phyloP scores from a whole-genome alignment of 1,140 invertebrate species.

The Panonychus citri region DNA sequence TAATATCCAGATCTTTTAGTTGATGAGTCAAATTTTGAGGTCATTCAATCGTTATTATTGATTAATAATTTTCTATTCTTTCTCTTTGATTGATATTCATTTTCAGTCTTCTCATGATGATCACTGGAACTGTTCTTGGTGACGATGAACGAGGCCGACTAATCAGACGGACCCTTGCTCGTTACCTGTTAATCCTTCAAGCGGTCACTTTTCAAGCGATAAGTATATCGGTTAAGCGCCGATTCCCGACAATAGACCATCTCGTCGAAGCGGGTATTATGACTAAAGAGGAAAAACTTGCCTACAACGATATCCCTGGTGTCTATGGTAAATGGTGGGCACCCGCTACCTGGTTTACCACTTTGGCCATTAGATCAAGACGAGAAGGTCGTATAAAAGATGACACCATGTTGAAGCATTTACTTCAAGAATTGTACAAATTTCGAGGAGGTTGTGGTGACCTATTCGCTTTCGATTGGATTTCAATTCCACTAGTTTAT shows the following conservation, averaged over 20 bases:
- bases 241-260: constrained; percentile 67
- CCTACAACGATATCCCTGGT: constrained; percentile 61
- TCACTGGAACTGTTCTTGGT: constrained; percentile 33
- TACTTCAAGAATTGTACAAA: constrained; percentile 18
- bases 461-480: constrained; percentile 24
- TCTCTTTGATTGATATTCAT: background rate
- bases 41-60: no score
- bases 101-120: constrained; percentile 13
- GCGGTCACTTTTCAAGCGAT: constrained; percentile 58
- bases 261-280: constrained; percentile 67
- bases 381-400: constrained; percentile 75
- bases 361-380: constrained; percentile 54
- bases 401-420: constrained; percentile 33
- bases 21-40: no score
- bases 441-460: constrained; percentile 25
- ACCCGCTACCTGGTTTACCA: constrained; percentile 70
- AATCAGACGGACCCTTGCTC: constrained; percentile 61
- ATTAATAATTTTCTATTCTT: background rate
- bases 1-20: no score
- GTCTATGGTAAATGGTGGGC: constrained; percentile 85
- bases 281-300: constrained; percentile 68
- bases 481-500: constrained; percentile 28
- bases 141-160: constrained; percentile 60
- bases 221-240: constrained; percentile 65
- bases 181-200: constrained; percentile 54